Evolutionary conservation across 2,888 invertebrate species (phyloP), one percentile per base, ranked within the genome.

Genomic region (Drosophila rellima): DNA sequence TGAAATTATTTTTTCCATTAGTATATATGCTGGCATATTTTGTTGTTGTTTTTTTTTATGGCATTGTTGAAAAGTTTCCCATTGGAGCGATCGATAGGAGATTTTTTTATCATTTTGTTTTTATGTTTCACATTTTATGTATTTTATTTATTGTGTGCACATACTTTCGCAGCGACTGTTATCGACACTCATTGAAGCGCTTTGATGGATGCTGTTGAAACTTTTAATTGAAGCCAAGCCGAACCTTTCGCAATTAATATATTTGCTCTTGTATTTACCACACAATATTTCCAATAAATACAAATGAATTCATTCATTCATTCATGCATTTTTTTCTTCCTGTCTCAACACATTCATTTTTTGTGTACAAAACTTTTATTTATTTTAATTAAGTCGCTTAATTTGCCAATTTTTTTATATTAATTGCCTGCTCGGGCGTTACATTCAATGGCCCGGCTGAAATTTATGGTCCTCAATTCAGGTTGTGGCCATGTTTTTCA

Each of bases 161-260:
- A 75, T 67, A 74, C 82, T 80, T 75, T 26, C 40, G 39, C 59
- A 55, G 67, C 68, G 68, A 82, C 87, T 86, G 82, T 82, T 86
- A 87, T 86, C 87, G 87, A 77, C 85, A 80, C 76, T 77, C 83
- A 72, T 71, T 74, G 74, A 73, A 68, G 64, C 64, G 69, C 48
- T 55, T 65, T 77, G 79, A 75, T 72, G 84, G 50, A 70, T 77
- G 82, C 65, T 79, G 83, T 71, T 80, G 68, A 85, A 86, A 86
- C 88, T 86, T 86, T 86, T 86, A 86, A 86, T 86, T 87, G 86
- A 87, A 68, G 75, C 76, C 76, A 48, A 74, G 76, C 78, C 40
- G 57, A 70, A 45, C 65, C 47, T 54, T 56, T 50, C 20, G 71
- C 80, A 82, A 83, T 83, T 85, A 82, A 83, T 85, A 85, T 70